phyloP scores from a whole-genome alignment of 2,797 vertebrate genomes.

The Otolemur crassicaudatus region DNA sequence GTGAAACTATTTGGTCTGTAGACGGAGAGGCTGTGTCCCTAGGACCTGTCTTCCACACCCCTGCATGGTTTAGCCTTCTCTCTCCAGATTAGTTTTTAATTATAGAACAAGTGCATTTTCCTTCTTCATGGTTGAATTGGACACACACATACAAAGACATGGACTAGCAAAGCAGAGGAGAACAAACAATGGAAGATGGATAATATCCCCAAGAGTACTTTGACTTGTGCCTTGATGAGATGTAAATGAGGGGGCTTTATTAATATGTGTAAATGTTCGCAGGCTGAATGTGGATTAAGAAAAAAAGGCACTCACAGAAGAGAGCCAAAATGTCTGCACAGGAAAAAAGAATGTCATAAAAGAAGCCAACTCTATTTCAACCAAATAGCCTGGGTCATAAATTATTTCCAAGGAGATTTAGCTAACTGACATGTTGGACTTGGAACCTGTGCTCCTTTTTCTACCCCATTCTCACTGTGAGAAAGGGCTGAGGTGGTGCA shows the following conservation, averaged over 20 bases:
- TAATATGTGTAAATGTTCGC: not conserved
- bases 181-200: not conserved
- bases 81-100: constrained; percentile 17
- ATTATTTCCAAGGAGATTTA: constrained; percentile 29
- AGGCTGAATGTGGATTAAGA: not conserved
- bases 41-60: not conserved
- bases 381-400: not conserved
- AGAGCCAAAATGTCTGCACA: constrained; percentile 32
- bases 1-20: not conserved
- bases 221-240: not conserved
- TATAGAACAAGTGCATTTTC: not conserved
- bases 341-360: not conserved
- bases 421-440: not conserved
- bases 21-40: not conserved
- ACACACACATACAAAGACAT: not conserved
- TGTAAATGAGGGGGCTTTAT: not conserved
- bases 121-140: not conserved
- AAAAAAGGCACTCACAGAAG: constrained; percentile 30
- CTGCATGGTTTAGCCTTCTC: not conserved
- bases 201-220: not conserved
- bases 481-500: not conserved
- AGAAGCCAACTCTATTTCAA: constrained; percentile 52
- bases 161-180: not conserved
- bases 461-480: fast-evolving
- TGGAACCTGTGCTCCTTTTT: not conserved